phyloP scores from a whole-genome alignment of 2,888 invertebrate species.

The Diarsia mendica region DNA sequence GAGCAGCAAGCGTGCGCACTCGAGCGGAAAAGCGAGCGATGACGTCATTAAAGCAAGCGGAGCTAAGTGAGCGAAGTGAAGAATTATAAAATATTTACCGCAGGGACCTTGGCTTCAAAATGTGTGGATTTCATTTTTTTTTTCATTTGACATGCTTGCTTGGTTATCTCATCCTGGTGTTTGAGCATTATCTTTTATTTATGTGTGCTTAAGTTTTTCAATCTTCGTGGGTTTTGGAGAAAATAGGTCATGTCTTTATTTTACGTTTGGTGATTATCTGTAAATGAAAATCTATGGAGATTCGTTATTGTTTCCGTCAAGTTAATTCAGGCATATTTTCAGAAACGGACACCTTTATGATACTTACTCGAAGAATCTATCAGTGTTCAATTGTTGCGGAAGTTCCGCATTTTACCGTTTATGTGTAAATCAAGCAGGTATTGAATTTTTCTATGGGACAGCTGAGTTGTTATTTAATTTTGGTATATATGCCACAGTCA shows the following conservation, averaged over 20 bases:
- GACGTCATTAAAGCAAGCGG: conserved; percentile 55
- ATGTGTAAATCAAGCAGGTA: neutral
- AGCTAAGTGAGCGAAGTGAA: conserved; percentile 57
- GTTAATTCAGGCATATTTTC: neutral
- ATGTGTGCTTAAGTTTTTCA: neutral
- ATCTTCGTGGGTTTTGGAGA: neutral
- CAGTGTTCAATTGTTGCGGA: neutral
- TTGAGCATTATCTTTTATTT: conserved; percentile 18
- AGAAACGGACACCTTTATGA: neutral
- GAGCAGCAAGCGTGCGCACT: conserved; percentile 42
- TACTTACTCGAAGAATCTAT: neutral
- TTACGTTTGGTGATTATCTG: neutral
- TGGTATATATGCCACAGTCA: too few relatives aligned
- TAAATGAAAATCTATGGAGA: neutral
- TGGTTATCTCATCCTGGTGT: conserved; percentile 7
- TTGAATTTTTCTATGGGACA: too few relatives aligned
- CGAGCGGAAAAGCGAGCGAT: conserved; percentile 55
- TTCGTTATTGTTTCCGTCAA: neutral
- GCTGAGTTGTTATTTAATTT: neutral
- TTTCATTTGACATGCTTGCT: conserved; percentile 28
- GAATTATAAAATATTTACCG: conserved; percentile 61
- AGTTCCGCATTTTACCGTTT: neutral
- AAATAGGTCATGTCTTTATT: neutral
- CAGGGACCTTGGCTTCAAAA: conserved; percentile 48
- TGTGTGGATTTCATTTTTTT: conserved; percentile 38